Base-by-base conservation (phyloP, 2,888 invertebrate genomes). In the Zeuzera pyrina region DNA sequence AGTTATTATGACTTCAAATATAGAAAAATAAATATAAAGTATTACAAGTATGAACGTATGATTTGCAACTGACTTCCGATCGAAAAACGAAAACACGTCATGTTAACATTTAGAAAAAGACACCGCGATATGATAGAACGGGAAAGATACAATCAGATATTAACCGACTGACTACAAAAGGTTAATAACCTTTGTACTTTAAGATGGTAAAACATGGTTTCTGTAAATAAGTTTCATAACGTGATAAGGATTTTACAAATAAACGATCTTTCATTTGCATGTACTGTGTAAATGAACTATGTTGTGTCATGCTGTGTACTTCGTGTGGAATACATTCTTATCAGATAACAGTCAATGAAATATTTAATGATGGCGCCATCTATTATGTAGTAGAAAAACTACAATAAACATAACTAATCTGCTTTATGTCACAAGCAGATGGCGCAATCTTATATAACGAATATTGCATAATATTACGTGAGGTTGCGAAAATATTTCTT, bases 21-120 rank as follows among this genome's bases (percentile, higher is more conserved):
- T 47, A 60, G 60, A 49, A 49, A 49, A 57, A 55, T 42, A 57
- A 65, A 63, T 57, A 67, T 60, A 66, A 65, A 62, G 52, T 13
- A 33, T 33, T 55, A 52, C 45, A 56, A 62, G 52, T 63, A 55
- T 45, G 54, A 52, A 48, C 45, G 62, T 48, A 50, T 57, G 49
- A 49, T 70, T 64, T 62, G 78, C 69, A 54, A 81, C 79, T 79
- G 77, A 81, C 77, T 78, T 78, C 77, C 52, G 62, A 57, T 61
- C 57, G 58, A 57, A 48, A 52, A 40, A 34, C 39, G 39, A 28
- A 44, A 43, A 73, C 74, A 78, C 74, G 78, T 77, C 77, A 78
- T 61, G 53, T 54, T 67, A 70, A 69, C 68, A 62, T 48, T 41
- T 49, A 49, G 55, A 67, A 31, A 35, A 54, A 41, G 67, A 72